phyloP scores from a whole-genome alignment of 2,113 vertebrate genomes.

The Centropus unirufus region DNA sequence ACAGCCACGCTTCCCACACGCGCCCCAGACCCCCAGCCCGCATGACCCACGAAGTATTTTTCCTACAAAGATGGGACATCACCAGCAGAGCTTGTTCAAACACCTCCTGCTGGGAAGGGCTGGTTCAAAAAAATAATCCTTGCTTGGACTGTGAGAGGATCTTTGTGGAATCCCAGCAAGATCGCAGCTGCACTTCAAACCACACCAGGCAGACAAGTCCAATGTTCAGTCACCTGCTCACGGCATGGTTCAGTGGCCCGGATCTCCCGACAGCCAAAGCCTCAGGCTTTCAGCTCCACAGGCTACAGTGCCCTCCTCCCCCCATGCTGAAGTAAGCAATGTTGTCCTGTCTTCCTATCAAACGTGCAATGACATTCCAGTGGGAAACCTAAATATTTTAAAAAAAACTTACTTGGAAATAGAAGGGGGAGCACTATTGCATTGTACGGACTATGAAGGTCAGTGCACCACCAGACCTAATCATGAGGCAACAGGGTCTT shows the following conservation, averaged over 20 bases:
- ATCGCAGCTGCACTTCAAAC: not conserved
- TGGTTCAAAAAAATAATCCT: not conserved
- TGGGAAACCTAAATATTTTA: not conserved
- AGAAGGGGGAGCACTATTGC: not conserved
- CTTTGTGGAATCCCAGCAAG: not conserved
- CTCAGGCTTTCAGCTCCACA: not conserved
- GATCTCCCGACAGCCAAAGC: not conserved
- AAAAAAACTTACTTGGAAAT: not conserved
- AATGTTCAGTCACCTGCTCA: not conserved
- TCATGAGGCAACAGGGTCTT: not conserved
- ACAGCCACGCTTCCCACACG: accelerated
- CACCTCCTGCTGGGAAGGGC: not conserved
- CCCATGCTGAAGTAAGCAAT: not conserved
- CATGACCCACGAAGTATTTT: accelerated
- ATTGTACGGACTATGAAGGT: not conserved
- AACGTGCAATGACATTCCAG: not conserved
- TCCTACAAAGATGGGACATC: accelerated
- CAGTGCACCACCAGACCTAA: not conserved
- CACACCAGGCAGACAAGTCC: not conserved
- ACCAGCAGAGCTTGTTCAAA: not conserved
- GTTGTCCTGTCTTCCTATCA: not conserved
- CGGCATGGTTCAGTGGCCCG: accelerated
- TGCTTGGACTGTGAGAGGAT: not conserved
- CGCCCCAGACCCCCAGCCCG: not conserved
- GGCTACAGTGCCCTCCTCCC: not conserved